Evolutionary conservation across 1,140 invertebrate genomes (phyloP), one percentile per base, ranked within the genome.

Genomic region (Eriocheir sinensis): DNA sequence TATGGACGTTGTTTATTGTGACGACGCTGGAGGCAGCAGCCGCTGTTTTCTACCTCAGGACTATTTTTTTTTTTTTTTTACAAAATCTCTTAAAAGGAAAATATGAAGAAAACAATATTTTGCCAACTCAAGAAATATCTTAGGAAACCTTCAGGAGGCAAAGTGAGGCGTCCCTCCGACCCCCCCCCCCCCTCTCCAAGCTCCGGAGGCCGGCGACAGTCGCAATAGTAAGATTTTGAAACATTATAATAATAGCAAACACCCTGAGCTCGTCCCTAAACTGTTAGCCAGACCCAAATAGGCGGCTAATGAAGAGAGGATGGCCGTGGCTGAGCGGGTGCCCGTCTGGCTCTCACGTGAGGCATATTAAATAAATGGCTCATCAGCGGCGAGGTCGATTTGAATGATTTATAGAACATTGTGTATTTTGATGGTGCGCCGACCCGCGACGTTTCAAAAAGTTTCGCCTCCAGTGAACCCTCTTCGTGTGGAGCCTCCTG

Each of bases 381-480:
- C 93, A 94, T 94, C 93, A 94, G 88, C 41, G 80, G 72, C 48
- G 41, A 32, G 89, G 79, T 91, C 89, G 89, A 94, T 94, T 83
- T 94, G 89, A 91, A 94, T 92, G 94, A 94, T 94, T 94, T 92
- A 94, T 88, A 79, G 94, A 86, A 86, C 94, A 94, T 27, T 94
- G 80, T 72, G 86, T 38, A 60, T 88, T 91, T 72, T 92, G 94
- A 94, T 92, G 89, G 83, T 34, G 40, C 89, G 15, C 81, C 48
- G 53, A 81, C 60, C 27, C 34, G 27, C 9, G n/a, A 40, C 40
- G 93, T 94, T 90, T 48, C 93, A 94, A 40, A 90, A 81, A 83
- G 93, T 27, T 94, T 94, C 93, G 93, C 80, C 41, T 93, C 34
- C 9, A 41, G 80, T 44, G 85, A 36, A 79, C 34, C 30, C 36